These are phyloP conservation scores for Morbakka virulenta DNA, from an alignment of 30 jellyfish, hydroid and myxozoan species.

Conservation along the genomic window DNA sequence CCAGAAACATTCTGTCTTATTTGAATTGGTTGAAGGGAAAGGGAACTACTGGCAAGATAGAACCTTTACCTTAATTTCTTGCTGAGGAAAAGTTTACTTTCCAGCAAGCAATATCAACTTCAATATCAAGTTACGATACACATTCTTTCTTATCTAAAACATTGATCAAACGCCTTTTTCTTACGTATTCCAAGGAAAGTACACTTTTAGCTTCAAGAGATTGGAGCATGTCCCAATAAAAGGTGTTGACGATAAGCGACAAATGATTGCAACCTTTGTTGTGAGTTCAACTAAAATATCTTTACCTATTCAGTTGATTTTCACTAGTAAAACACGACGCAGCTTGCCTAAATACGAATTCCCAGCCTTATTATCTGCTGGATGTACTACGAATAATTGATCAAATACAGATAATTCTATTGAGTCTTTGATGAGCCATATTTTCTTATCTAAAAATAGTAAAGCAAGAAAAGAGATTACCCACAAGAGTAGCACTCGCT, in stretches of 20 bases:
- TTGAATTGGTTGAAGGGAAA: too few relatives aligned
- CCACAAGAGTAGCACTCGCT: too few relatives aligned
- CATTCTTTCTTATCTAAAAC: neutral
- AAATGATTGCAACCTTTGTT: constrained; percentile 12
- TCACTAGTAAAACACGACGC: constrained; percentile 2
- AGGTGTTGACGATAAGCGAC: constrained; percentile 21
- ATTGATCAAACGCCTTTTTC: constrained; percentile 15
- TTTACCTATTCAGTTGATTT: constrained; percentile 10
- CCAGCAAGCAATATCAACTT: constrained; percentile 16
- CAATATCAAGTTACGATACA: neutral
- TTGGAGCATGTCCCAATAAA: constrained; percentile 12
- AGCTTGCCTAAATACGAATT: constrained; percentile 1
- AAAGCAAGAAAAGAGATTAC: too few relatives aligned
- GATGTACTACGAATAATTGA: too few relatives aligned
- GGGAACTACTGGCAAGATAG: too few relatives aligned
- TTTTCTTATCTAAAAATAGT: too few relatives aligned
- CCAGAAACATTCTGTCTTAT: too few relatives aligned
- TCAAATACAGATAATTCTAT: too few relatives aligned
- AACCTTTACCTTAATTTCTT: too few relatives aligned
- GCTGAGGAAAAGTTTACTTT: too few relatives aligned
- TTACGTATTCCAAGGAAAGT: constrained; percentile 2
- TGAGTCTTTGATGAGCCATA: too few relatives aligned
- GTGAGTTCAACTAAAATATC: constrained; percentile 4
- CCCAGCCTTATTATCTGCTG: too few relatives aligned
- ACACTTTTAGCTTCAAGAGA: constrained; percentile 9